phyloP scores from a whole-genome alignment of 2,888 invertebrate genomes.

The Cephus nigrinus region DNA sequence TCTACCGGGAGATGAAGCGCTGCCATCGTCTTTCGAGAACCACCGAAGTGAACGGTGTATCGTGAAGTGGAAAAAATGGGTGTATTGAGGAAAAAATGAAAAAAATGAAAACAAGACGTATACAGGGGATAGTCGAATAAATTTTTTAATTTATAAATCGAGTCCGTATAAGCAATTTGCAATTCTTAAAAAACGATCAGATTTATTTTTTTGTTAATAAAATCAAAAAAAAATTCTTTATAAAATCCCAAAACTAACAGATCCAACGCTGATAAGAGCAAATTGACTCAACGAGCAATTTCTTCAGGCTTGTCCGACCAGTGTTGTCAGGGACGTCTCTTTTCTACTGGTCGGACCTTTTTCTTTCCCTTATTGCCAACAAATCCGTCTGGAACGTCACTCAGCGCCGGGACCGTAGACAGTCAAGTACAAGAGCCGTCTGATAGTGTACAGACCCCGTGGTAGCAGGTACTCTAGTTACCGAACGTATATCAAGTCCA shows the following conservation, averaged over 20 bases:
- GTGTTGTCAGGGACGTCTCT: neutral
- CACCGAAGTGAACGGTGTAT: too few relatives aligned
- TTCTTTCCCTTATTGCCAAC: constrained; percentile 35
- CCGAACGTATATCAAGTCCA: neutral
- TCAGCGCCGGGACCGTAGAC: neutral
- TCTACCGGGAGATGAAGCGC: too few relatives aligned
- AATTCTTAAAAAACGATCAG: too few relatives aligned
- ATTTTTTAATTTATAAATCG: too few relatives aligned
- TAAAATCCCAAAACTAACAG: neutral
- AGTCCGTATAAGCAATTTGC: too few relatives aligned
- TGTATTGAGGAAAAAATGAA: too few relatives aligned
- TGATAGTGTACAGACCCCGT: neutral
- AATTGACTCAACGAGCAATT: neutral
- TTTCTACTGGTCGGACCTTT: neutral
- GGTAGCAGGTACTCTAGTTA: neutral
- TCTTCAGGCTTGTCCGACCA: neutral
- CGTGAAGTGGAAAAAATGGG: too few relatives aligned
- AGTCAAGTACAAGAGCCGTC: neutral
- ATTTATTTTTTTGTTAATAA: too few relatives aligned
- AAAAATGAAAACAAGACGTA: too few relatives aligned
- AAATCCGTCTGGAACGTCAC: constrained; percentile 38
- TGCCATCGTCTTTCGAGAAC: too few relatives aligned
- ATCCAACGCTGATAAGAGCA: neutral
- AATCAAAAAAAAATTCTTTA: too few relatives aligned
- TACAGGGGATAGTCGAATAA: too few relatives aligned